Percentiles rank a stretch among this genome's conserved stretches.
phyloP scores from a whole-genome alignment of 2,888 invertebrate species.

The Apodemia zela region DNA sequence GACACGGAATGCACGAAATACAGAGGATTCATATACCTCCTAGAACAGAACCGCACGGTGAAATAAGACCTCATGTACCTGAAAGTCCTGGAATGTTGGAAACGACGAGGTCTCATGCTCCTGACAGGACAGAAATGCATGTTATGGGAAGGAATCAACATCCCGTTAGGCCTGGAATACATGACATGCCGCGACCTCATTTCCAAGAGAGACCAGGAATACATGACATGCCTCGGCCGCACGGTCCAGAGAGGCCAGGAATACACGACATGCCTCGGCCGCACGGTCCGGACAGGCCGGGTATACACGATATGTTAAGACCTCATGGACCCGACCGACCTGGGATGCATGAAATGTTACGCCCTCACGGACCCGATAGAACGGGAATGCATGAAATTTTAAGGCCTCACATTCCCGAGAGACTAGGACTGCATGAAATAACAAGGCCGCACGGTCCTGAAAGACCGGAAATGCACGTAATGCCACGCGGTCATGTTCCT shows the following conservation, averaged over 20 bases:
- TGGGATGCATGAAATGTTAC: slow-evolving; percentile 21
- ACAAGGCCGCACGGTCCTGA: slow-evolving; percentile 18
- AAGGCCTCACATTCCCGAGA: slow-evolving; percentile 18
- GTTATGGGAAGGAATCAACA: slow-evolving; percentile 18
- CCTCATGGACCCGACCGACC: slow-evolving; percentile 18
- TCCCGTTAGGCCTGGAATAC: background rate
- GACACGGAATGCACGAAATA: slow-evolving; percentile 4
- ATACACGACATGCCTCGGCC: slow-evolving; percentile 16
- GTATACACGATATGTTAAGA: slow-evolving; percentile 6
- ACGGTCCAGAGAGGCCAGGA: slow-evolving; percentile 21
- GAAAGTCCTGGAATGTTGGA: slow-evolving; percentile 22
- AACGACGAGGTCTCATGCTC: slow-evolving; percentile 20
- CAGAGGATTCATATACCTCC: slow-evolving; percentile 21
- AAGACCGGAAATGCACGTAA: slow-evolving; percentile 26
- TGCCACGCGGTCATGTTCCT: slow-evolving; percentile 17
- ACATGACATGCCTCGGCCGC: slow-evolving; percentile 27
- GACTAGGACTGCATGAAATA: slow-evolving; percentile 22
- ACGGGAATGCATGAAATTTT: slow-evolving; percentile 22
- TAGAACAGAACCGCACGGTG: slow-evolving; percentile 24
- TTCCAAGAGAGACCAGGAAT: slow-evolving; percentile 21
- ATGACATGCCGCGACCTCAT: slow-evolving; percentile 7
- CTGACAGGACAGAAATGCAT: slow-evolving; percentile 4
- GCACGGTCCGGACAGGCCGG: slow-evolving; percentile 14
- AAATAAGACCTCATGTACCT: slow-evolving; percentile 25
- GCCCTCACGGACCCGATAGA: slow-evolving; percentile 20